These are phyloP conservation scores for Eudemis profundana DNA, from an alignment of 2,888 invertebrate species.

Conservation along the genomic window DNA sequence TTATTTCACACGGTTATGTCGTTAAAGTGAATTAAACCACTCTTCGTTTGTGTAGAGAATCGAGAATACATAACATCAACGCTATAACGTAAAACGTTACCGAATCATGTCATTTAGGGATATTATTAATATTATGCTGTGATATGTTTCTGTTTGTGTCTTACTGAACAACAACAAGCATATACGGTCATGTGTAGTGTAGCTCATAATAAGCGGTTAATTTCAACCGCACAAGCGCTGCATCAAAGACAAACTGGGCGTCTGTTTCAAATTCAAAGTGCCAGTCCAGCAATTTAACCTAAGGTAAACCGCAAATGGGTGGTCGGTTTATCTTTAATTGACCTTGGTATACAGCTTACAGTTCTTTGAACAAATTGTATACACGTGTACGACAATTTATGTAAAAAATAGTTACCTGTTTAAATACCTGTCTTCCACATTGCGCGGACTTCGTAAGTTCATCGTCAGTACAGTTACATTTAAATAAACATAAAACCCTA, in stretches of 20 bases:
- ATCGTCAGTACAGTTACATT: slow-evolving; percentile 53
- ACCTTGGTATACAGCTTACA: background rate
- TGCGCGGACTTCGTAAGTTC: background rate
- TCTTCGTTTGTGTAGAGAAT: too few species aligned
- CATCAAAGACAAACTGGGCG: slow-evolving; percentile 5
- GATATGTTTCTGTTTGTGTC: too few species aligned
- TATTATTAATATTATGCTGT: too few species aligned
- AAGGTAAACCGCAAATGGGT: background rate
- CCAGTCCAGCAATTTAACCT: slow-evolving; percentile 1
- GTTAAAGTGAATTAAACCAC: too few species aligned
- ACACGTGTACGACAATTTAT: too few species aligned
- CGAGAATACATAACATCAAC: too few species aligned
- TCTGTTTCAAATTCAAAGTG: background rate
- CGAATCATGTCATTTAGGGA: background rate
- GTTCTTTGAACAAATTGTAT: background rate
- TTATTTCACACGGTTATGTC: slow-evolving; percentile 1
- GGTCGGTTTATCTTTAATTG: background rate
- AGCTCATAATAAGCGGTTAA: too few species aligned
- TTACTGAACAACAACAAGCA: too few species aligned
- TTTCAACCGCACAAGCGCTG: background rate
- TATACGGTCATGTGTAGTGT: too few species aligned
- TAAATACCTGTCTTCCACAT: too few species aligned
- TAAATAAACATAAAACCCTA: slow-evolving; percentile 59
- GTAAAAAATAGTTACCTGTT: too few species aligned
- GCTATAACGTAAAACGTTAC: background rate